Base-by-base conservation (phyloP, 2,888 invertebrate genomes). In the Agrypnus murinus region DNA sequence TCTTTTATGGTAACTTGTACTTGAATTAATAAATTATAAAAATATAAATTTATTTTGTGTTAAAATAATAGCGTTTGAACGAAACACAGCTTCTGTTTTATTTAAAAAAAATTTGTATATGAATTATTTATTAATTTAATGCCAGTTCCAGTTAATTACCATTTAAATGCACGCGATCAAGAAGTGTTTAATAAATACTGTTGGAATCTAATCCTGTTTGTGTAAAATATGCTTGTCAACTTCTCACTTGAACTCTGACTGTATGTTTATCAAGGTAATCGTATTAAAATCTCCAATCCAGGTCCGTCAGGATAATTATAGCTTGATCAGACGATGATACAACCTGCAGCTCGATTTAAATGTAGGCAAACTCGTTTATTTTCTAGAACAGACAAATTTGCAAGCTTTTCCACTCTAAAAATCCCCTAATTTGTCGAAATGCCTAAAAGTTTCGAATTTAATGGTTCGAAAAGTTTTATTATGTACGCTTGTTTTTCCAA, bases 111-210 rank as follows among this genome's bases (percentile, higher is more conserved):
- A 34, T 25, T 10, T 9, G 31, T 65, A 3, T 25, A 72, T 69
- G 69, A 72, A 72, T 72, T 65, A 72, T 72, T 55, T 55, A 36
- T 55, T 19, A 17, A 34, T 36, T 64, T 73, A 58, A 58, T 59
- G 59, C 70, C 63, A 53, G 70, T 73, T 67, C 43, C 43, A 67
- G 68, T 71, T 74, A 72, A 74, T 74, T 74, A 74, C 55, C 68
- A 71, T 69, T 69, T 62, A 48, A 71, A 74, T 60, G 71, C 73
- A 74, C 71, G 73, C 73, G 71, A 74, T 65, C 58, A 65, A 71
- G 57, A 70, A 70, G 69, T 65, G 70, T 70, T 70, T 70, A 70
- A 60, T 70, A 70, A 70, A 70, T 70, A 60, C 40, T 65, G 40
- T 15, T 59, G 43, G 65, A 65, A 70, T 55, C 70, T 70, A 70